Conservation (phyloP, 2,113 vertebrate species). For the Marmota flaviventris region DNA sequence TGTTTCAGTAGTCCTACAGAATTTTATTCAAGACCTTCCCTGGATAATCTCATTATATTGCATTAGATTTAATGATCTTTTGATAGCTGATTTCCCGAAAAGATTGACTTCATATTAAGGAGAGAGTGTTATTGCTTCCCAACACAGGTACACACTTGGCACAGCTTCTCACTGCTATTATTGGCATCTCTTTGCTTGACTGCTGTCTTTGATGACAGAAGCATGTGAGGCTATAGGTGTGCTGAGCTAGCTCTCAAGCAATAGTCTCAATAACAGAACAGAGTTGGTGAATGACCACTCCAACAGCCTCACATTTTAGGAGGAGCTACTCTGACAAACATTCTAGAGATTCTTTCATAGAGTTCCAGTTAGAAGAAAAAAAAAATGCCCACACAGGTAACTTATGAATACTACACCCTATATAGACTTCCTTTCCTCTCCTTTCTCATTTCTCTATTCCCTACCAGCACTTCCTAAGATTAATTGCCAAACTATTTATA, state of each 20-base stretch:
- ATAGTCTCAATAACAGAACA: neutral
- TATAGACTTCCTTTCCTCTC: neutral
- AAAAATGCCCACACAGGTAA: neutral
- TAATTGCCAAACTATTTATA: neutral
- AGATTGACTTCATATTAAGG: neutral
- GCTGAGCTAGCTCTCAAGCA: neutral
- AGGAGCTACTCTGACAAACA: neutral
- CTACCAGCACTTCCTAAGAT: neutral
- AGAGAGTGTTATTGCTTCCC: neutral
- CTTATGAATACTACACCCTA: neutral
- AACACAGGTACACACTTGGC: neutral
- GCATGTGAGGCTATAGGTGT: neutral
- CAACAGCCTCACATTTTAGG: neutral
- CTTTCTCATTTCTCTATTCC: neutral
- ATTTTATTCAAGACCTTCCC: neutral
- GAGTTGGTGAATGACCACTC: neutral
- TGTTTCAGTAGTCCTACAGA: neutral
- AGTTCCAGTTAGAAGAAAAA: neutral
- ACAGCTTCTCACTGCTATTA: neutral
- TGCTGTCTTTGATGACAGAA: neutral
- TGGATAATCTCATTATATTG: neutral
- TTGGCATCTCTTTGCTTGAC: neutral
- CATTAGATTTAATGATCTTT: neutral
- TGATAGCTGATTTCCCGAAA: neutral
- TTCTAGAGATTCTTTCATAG: neutral